Conservation (phyloP, 2,888 invertebrate species). For the Tigriopus californicus region DNA sequence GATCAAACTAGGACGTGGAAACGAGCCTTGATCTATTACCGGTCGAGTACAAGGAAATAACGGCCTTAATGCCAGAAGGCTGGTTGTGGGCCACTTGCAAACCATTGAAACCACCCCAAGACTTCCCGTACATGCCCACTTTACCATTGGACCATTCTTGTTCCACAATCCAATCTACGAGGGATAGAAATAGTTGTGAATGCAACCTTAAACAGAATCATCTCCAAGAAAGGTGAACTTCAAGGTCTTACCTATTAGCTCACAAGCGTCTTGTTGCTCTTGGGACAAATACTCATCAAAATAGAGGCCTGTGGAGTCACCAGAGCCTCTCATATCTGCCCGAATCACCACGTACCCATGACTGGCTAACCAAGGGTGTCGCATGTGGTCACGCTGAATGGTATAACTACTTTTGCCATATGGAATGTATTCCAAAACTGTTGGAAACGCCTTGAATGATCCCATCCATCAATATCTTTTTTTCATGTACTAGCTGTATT, state of each 20-base stretch:
- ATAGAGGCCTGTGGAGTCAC: slow-evolving; percentile 2
- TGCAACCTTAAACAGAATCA: neutral
- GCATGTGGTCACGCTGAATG: neutral
- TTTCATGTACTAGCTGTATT: too few relatives aligned
- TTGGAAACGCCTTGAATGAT: neutral
- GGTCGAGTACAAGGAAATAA: neutral
- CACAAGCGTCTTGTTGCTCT: slow-evolving; percentile 1
- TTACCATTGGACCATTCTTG: slow-evolving; percentile 1
- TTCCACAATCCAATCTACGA: neutral
- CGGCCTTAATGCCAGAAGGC: neutral
- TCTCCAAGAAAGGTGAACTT: neutral
- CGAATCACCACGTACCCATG: slow-evolving; percentile 3
- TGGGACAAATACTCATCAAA: neutral
- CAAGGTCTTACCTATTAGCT: slow-evolving; percentile 5
- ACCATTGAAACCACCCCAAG: slow-evolving; percentile 13
- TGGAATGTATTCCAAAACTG: slow-evolving; percentile 6
- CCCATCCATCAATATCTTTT: too few relatives aligned
- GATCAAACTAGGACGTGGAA: neutral
- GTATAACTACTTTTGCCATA: neutral
- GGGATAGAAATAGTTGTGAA: neutral
- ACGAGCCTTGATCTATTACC: neutral
- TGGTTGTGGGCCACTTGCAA: neutral
- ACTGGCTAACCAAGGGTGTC: slow-evolving; percentile 6
- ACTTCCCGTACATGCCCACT: slow-evolving; percentile 7
- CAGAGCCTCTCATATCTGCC: slow-evolving; percentile 6